Conservation (phyloP, 2,113 vertebrate species). For the Hepsetus odoe region DNA sequence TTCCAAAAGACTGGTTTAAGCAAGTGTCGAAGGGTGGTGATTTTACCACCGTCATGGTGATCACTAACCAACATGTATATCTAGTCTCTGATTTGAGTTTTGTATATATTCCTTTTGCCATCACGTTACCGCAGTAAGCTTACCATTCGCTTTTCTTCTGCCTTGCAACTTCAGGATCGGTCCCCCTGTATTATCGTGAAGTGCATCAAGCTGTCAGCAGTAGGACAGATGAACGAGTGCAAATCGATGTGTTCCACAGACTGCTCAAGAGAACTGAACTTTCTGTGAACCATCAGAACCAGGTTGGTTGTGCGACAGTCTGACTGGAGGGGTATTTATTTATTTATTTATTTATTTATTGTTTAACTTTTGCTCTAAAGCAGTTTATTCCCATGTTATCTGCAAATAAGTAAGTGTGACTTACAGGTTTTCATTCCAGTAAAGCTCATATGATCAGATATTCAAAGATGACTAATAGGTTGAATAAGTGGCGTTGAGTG, state of each 20-base stretch:
- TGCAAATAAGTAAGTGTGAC: too few species aligned
- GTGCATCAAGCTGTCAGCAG: conserved; percentile 75
- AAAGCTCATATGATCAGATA: not conserved
- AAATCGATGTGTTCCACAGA: conserved; percentile 73
- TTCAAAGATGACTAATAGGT: too few species aligned
- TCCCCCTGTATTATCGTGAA: conserved; percentile 80
- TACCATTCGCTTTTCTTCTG: not conserved
- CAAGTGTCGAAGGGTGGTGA: too few species aligned
- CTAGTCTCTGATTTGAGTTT: too few species aligned
- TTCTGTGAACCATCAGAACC: conserved; percentile 64
- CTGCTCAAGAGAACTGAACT: conserved; percentile 74
- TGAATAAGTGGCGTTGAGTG: too few species aligned
- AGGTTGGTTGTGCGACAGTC: conserved; percentile 63
- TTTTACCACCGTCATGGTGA: too few species aligned
- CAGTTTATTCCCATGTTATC: too few species aligned
- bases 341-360: not conserved
- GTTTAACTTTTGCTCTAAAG: not conserved
- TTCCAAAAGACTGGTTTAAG: not conserved
- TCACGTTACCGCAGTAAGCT: not conserved
- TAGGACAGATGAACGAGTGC: conserved; percentile 75
- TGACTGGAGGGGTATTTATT: not conserved
- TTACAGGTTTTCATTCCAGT: too few species aligned
- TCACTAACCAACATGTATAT: too few species aligned
- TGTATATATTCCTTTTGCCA: not conserved
- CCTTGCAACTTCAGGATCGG: conserved; percentile 72